Base-by-base conservation (phyloP, 92 coral and sea anemone species). In the Porites cylindrica region DNA sequence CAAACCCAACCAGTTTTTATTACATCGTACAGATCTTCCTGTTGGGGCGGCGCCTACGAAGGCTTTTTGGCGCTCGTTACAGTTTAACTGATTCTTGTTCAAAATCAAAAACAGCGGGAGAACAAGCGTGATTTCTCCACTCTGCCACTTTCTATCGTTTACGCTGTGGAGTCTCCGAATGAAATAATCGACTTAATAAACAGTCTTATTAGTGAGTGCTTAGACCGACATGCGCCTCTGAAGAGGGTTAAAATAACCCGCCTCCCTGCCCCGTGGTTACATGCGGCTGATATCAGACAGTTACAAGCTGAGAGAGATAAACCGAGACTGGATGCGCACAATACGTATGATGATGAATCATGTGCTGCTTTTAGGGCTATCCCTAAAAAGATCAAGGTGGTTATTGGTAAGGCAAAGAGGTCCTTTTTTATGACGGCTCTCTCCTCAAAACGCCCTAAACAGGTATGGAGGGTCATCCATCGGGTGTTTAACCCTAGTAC, bases 211-310 rank as follows among this genome's bases (percentile, higher is more conserved):
- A 80, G 75, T 16, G 93, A 93, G 54, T 90, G 92, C 77, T 17
- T 90, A 32, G 90, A 90, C 58, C 83, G 90, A 54, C 96, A 90
- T 72, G 86, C 91, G 21, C 92, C 94, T 51, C 78, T 88, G 26
- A 69, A 72, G 43, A 65, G 83, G 72, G 90, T 80, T 2, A 90
- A 86, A 66, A 88, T 93, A 20, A 87, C 96, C 21, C 90, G 93
- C 64, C 96, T 92, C 3, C 92, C 93, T n/a, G 96, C 96, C 26
- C 93, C 93, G 13, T 93, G 90, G 92, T 65, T 89, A 75, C 70
- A 79, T 14, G 56, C 66, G 16, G 64, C 68, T 11, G 79, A 82
- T 70, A 93, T 90, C 7, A 89, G 87, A 38, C 72, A 73, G 51
- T 67, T 90, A 12, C 93, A 90, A 70, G 10, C 56, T 7, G 87